phyloP scores from a whole-genome alignment of 2,888 invertebrate species.

The Mellilla xanthometata region DNA sequence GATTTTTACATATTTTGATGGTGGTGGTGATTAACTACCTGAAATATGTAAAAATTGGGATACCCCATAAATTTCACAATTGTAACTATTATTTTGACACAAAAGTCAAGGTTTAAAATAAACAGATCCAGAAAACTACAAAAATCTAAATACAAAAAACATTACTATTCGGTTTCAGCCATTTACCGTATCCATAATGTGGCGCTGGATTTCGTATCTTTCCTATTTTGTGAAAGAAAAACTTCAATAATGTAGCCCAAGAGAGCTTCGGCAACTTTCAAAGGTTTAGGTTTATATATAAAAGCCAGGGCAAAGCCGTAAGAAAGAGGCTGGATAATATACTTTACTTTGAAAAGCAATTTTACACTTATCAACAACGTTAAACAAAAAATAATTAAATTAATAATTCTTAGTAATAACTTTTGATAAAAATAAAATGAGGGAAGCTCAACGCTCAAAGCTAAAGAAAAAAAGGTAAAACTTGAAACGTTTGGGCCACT shows the following conservation, averaged over 20 bases:
- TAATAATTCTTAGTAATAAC: too few species aligned
- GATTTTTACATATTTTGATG: too few species aligned
- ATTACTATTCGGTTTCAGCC: conserved; percentile 9
- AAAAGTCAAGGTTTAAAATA: neutral
- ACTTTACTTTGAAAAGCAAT: neutral
- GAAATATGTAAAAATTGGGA: too few species aligned
- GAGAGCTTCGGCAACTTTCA: conserved; percentile 4
- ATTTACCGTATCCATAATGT: conserved; percentile 11
- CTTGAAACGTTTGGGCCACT: too few species aligned
- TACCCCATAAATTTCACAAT: too few species aligned
- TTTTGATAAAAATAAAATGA: too few species aligned
- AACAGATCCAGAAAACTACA: neutral
- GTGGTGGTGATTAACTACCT: too few species aligned
- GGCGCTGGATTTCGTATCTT: conserved; percentile 3
- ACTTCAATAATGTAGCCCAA: conserved; percentile 12
- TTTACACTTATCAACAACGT: neutral
- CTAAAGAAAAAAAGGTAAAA: too few species aligned
- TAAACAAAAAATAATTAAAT: too few species aligned
- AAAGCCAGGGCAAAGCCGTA: neutral
- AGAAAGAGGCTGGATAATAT: neutral
- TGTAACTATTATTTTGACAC: too few species aligned
- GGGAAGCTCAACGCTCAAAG: too few species aligned
- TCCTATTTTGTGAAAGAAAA: conserved; percentile 8
- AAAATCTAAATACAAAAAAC: neutral
- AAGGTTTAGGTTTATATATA: conserved; percentile 1